Conservation (phyloP, 1,140 invertebrate species). For the Drosophila ercepeae region DNA sequence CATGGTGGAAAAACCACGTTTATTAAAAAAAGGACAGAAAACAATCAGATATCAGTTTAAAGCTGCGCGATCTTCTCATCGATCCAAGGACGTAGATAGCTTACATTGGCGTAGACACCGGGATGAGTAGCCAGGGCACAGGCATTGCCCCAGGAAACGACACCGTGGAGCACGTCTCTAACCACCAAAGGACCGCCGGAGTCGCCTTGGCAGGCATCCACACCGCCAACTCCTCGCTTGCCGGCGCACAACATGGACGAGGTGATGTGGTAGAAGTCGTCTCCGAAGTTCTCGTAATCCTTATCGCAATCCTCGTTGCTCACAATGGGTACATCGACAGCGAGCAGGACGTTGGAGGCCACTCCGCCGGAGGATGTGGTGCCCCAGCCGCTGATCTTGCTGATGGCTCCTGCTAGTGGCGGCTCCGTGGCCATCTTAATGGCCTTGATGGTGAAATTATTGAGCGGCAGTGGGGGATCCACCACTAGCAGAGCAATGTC, state of each 20-base stretch:
- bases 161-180: slow-evolving; percentile 84
- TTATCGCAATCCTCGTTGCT: slow-evolving; percentile 53
- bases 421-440: slow-evolving; percentile 53
- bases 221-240: slow-evolving; percentile 72
- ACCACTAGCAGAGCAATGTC: slow-evolving; percentile 76
- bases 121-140: slow-evolving; percentile 87
- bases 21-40: slow-evolving; percentile 15
- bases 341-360: slow-evolving; percentile 50
- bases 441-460: slow-evolving; percentile 68
- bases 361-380: slow-evolving; percentile 45
- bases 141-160: slow-evolving; percentile 88
- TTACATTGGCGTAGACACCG: slow-evolving; percentile 88
- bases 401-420: slow-evolving; percentile 47
- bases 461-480: slow-evolving; percentile 60
- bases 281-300: slow-evolving; percentile 42
- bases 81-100: slow-evolving; percentile 84
- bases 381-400: slow-evolving; percentile 84
- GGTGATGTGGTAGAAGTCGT: slow-evolving; percentile 71
- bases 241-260: slow-evolving; percentile 86
- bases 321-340: slow-evolving; percentile 69
- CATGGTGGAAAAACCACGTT: slow-evolving; percentile 15
- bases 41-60: background rate
- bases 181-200: slow-evolving; percentile 83
- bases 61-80: slow-evolving; percentile 18
- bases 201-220: slow-evolving; percentile 85